Evolutionary conservation across 2,888 invertebrate genomes (phyloP).

Genomic region (Meta bourneti): DNA sequence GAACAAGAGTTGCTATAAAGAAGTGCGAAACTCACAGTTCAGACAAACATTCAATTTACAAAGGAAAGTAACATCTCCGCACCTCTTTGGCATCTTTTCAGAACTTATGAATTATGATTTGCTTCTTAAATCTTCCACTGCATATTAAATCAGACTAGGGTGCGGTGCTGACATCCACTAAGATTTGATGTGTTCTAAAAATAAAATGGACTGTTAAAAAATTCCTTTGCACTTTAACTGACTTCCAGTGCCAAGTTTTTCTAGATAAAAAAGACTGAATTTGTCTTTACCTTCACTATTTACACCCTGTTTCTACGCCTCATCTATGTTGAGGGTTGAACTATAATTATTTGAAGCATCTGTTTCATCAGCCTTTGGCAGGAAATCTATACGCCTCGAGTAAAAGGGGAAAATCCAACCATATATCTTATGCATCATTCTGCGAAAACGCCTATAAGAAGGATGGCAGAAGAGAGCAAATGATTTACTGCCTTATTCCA

Average conservation of each 20-base stretch:
- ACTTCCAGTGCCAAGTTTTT: neutral
- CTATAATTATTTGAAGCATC: no score
- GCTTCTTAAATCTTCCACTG: conserved; percentile 33
- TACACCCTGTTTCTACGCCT: no score
- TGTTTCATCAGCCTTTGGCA: no score
- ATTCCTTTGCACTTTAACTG: conserved; percentile 7
- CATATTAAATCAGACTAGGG: conserved; percentile 45
- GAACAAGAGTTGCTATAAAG: neutral
- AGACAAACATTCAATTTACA: conserved; percentile 23
- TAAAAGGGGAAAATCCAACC: no score
- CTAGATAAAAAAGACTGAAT: neutral
- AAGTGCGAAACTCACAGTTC: no score
- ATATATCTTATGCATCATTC: no score
- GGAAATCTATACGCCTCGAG: no score
- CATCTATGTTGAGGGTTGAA: no score
- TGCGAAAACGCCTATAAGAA: no score
- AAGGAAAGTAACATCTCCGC: conserved; percentile 7
- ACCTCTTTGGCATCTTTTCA: conserved; percentile 48
- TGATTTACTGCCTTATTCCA: no score
- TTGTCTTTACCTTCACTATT: no score
- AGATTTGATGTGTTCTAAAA: conserved; percentile 24
- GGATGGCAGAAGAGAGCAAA: no score
- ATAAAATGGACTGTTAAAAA: conserved; percentile 35
- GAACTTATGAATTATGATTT: conserved; percentile 39
- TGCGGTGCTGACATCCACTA: conserved; percentile 22